Evolutionary conservation across 2,888 invertebrate species (phyloP).

Genomic region (Notocelia uddmanniana): DNA sequence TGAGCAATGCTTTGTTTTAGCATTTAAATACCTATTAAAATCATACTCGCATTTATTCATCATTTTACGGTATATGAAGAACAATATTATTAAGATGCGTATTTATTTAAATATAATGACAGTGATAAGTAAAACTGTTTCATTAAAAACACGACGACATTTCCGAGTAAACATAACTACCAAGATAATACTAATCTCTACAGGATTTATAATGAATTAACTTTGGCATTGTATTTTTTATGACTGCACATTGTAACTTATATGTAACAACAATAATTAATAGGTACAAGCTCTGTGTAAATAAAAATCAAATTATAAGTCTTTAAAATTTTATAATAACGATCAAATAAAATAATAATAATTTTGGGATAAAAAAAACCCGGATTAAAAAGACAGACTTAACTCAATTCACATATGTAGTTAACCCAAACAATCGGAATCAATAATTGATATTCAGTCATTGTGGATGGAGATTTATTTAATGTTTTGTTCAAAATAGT

Average conservation of each 20-base stretch:
- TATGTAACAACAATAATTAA: background rate
- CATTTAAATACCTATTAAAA: no score
- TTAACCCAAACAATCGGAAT: background rate
- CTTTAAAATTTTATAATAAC: no score
- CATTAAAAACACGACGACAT: background rate
- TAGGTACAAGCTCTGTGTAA: background rate
- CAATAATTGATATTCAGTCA: no score
- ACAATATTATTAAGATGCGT: background rate
- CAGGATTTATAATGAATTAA: constrained; percentile 12
- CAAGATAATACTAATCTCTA: constrained; percentile 20
- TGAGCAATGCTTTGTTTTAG: no score
- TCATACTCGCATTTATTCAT: no score
- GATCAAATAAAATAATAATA: no score
- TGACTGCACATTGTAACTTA: background rate
- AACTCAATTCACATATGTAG: no score
- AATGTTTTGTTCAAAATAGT: no score
- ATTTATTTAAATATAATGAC: background rate
- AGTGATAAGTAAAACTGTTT: background rate
- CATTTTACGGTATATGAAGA: no score
- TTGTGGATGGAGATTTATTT: no score
- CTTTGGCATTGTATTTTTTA: constrained; percentile 25
- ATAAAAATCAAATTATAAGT: background rate
- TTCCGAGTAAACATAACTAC: background rate
- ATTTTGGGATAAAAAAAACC: no score
- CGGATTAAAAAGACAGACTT: no score